Evolutionary conservation across 2,797 vertebrate species (phyloP).

Genomic region (Eremophila alpestris): DNA sequence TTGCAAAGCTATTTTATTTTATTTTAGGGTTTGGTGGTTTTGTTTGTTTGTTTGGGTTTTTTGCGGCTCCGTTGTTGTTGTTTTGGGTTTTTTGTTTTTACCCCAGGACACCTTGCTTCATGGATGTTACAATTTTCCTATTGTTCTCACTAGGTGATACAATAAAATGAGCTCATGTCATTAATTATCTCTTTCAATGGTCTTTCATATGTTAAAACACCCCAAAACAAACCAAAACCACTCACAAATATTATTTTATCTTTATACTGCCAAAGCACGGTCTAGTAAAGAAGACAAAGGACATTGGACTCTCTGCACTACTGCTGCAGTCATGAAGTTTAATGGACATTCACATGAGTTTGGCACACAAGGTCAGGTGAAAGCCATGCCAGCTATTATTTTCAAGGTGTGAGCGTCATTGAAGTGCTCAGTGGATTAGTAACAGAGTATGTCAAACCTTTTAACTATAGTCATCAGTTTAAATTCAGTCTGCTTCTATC

Average conservation of each 20-base stretch:
- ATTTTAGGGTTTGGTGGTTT: not conserved
- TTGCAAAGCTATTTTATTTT: not conserved
- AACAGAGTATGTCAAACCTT: slow-evolving; percentile 13
- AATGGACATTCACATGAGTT: not conserved
- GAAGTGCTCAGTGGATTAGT: slow-evolving; percentile 1
- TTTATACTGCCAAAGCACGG: not conserved
- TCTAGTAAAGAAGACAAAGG: not conserved
- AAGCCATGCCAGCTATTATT: not conserved
- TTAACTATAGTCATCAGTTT: slow-evolving; percentile 36
- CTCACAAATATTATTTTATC: not conserved
- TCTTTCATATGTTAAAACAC: not conserved
- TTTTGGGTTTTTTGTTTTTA: not conserved
- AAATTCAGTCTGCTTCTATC: not conserved
- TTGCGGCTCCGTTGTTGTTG: not conserved
- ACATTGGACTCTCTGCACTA: not conserved
- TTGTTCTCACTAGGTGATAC: slow-evolving; percentile 76
- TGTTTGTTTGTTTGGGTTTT: not conserved
- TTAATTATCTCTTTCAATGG: not conserved
- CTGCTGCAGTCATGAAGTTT: not conserved
- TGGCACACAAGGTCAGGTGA: rapidly evolving
- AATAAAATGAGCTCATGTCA: not conserved
- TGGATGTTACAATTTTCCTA: slow-evolving; percentile 79
- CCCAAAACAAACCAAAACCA: not conserved
- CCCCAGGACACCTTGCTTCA: slow-evolving; percentile 77
- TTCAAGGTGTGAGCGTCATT: not conserved